Percentiles rank a stretch among this genome's conserved stretches.
phyloP scores from a whole-genome alignment of 2,888 invertebrate genomes.

The Macaria liturata region DNA sequence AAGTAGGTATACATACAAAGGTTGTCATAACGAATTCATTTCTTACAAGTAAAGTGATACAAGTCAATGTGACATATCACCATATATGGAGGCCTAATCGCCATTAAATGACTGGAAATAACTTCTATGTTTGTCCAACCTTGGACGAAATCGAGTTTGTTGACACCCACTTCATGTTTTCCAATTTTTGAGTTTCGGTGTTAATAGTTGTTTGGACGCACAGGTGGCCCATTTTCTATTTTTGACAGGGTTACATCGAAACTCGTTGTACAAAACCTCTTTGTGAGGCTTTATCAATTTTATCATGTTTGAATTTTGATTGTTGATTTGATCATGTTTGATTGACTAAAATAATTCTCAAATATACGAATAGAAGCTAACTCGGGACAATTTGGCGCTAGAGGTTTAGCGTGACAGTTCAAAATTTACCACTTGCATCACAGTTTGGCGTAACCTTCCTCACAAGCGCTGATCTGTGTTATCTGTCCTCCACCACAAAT shows the following conservation, averaged over 20 bases:
- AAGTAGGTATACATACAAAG: neutral
- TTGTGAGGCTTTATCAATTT: no score
- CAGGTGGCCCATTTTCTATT: conserved; percentile 2
- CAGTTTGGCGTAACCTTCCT: no score
- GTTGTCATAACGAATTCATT: conserved; percentile 16
- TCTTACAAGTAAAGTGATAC: conserved; percentile 19
- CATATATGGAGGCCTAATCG: conserved; percentile 17
- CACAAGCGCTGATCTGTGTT: no score
- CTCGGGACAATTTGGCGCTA: no score
- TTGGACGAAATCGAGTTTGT: conserved; percentile 18
- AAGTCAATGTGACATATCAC: conserved; percentile 14
- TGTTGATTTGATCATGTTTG: no score
- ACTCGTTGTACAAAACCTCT: no score
- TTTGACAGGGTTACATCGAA: neutral
- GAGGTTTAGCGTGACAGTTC: no score
- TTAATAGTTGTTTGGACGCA: neutral
- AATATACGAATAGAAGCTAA: no score
- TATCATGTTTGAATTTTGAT: no score
- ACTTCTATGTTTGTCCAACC: conserved; percentile 13
- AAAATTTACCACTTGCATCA: no score
- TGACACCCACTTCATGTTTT: conserved; percentile 18
- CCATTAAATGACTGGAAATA: conserved; percentile 13
- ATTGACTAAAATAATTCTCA: no score
- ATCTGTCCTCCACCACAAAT: no score
- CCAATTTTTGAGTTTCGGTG: conserved; percentile 10